Base-by-base conservation (phyloP, 2,888 invertebrate species). In the Drosophila flavopinicola region DNA sequence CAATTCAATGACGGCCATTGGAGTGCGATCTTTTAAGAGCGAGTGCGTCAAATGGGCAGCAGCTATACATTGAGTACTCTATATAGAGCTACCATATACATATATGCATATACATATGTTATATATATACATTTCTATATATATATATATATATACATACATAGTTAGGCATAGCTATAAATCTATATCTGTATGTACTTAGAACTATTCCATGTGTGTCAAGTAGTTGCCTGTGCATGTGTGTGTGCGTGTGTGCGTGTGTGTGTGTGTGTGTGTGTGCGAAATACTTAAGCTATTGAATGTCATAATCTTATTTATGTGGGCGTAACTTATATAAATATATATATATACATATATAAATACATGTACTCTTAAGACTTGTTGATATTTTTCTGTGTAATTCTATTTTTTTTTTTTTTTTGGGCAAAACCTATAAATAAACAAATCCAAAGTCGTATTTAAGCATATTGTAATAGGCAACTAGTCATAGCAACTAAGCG, bases 321-420 rank as follows among this genome's bases (percentile, higher is more conserved):
- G 49, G 11, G 32, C 53, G 17, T 67, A 54, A 35, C 20, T 29
- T 35, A 61, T 15, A 45, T 30, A 32, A 17, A 35, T 37, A 39
- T 52, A 32, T 57, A 59, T 23, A 47, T 17, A 33, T 15, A n/a
- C 3, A 33, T 33, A 38, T 17, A 24, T 41, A 37, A 11, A 35
- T 20, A 32, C 44, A 39, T 57, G 33, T 77, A 78, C 33, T 67
- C 59, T 45, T 82, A 83, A 85, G 85, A 83, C 85, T 83, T 83
- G 82, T 83, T 85, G 69, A 85, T 79, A 85, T 76, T 78, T 78
- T 84, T 72, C 71, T 59, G 57, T 76, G 52, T 80, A 75, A 66
- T 83, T 49, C 32, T 54, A 68, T 54, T 51, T 39, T 45, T 53
- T 42, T 75, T 73, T 66, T 70, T 68, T 71, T 64, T 48, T 49